These are phyloP conservation scores for Rhingia campestris DNA, from an alignment of 2,888 invertebrate genomes.

Conservation along the genomic window DNA sequence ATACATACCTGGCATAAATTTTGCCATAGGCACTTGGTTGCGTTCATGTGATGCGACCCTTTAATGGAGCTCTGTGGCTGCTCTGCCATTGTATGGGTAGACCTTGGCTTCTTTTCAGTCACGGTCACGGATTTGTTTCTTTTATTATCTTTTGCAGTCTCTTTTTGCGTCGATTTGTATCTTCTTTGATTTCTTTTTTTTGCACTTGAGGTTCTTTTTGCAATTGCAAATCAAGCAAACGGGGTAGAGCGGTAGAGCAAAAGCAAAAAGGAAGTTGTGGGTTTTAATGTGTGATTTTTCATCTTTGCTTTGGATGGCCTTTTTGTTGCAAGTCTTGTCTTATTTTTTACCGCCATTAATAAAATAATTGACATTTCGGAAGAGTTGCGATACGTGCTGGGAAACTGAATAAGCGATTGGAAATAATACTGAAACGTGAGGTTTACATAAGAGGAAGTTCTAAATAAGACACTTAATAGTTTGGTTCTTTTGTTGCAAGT, in stretches of 20 bases:
- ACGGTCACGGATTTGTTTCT: slow-evolving; percentile 67
- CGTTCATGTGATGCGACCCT: slow-evolving; percentile 11
- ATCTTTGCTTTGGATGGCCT: neutral
- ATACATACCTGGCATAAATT: slow-evolving; percentile 57
- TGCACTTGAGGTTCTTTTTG: slow-evolving; percentile 48
- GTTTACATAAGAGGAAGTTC: no score
- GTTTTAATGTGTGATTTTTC: slow-evolving; percentile 19
- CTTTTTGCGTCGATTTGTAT: slow-evolving; percentile 60
- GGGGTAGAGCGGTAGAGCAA: slow-evolving; percentile 23
- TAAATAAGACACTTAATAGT: no score
- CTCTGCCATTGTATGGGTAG: slow-evolving; percentile 43
- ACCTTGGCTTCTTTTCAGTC: slow-evolving; percentile 74
- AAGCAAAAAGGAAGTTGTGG: slow-evolving; percentile 64
- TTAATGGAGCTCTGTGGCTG: slow-evolving; percentile 3
- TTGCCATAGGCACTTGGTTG: slow-evolving; percentile 34
- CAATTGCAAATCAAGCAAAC: slow-evolving; percentile 46
- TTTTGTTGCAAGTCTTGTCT: slow-evolving; percentile 9
- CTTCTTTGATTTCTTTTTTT: slow-evolving; percentile 25
- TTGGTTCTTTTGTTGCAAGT: no score
- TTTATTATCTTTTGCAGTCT: slow-evolving; percentile 18
- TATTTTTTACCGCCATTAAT: slow-evolving; percentile 64
- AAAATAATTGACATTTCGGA: slow-evolving; percentile 72
- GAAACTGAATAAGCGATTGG: slow-evolving; percentile 51
- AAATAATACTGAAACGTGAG: no score
- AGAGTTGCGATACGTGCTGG: slow-evolving; percentile 64